Percentiles rank a stretch among this genome's conserved stretches.
phyloP scores from a whole-genome alignment of 2,888 invertebrate species.

The Drosophila mulleri region DNA sequence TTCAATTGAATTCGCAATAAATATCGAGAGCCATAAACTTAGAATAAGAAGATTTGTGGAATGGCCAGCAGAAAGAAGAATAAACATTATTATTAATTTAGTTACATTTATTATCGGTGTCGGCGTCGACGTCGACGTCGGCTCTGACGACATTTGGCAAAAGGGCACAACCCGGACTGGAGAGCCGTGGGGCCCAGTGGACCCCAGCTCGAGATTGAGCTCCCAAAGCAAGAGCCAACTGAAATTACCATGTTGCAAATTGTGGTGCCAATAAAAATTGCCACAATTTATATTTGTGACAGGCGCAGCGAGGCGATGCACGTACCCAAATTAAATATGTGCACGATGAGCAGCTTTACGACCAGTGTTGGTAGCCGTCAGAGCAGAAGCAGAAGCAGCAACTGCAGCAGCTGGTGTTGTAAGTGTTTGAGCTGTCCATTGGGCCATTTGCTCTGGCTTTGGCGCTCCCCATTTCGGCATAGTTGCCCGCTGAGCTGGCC shows the following conservation, averaged over 20 bases:
- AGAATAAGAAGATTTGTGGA: not conserved
- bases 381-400: not conserved
- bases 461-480: constrained; percentile 69
- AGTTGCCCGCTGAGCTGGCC: constrained; percentile 55
- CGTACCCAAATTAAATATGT: constrained; percentile 52
- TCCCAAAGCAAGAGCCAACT: not conserved
- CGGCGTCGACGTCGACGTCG: constrained; percentile 9
- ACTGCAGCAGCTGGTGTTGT: constrained; percentile 11
- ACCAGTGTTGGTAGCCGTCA: constrained; percentile 25
- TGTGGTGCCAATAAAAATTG: constrained; percentile 59
- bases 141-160: constrained; percentile 39
- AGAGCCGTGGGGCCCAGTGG: constrained; percentile 13
- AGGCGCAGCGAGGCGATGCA: constrained; percentile 50
- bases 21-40: constrained; percentile 22
- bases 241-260: constrained; percentile 49
- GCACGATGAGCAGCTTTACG: constrained; percentile 34
- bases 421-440: constrained; percentile 20
- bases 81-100: constrained; percentile 13
- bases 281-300: constrained; percentile 78
- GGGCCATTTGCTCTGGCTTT: constrained; percentile 19
- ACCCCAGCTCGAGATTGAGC: constrained; percentile 5
- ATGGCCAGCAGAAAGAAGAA: constrained; percentile 4
- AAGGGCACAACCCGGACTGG: constrained; percentile 28
- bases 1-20: constrained; percentile 31
- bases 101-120: constrained; percentile 9